Evolutionary conservation across 2,113 vertebrate genomes (phyloP).

Genomic region (Columba janthina): DNA sequence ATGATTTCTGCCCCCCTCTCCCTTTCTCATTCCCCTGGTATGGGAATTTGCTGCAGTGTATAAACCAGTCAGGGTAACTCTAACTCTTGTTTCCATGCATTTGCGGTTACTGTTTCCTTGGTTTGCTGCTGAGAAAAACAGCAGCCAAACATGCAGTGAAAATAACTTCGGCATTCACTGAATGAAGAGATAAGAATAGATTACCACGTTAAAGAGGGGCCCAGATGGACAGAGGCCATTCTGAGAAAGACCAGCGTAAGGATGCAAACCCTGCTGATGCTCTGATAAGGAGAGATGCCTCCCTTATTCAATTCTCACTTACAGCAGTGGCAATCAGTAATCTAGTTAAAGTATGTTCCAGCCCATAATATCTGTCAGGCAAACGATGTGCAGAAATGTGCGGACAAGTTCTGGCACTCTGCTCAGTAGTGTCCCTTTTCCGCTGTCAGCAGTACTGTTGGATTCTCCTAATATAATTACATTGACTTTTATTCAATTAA

Average conservation of each 20-base stretch:
- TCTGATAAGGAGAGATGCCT: conserved; percentile 73
- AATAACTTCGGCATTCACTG: conserved; percentile 32
- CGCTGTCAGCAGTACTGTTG: conserved; percentile 93
- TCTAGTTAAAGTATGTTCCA: conserved; percentile 80
- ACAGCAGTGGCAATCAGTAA: conserved; percentile 76
- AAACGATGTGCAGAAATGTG: conserved; percentile 83
- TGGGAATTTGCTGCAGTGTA: neutral
- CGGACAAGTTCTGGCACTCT: conserved; percentile 78
- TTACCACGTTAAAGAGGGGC: conserved; percentile 39
- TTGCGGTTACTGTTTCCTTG: conserved; percentile 5
- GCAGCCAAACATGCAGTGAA: conserved; percentile 17
- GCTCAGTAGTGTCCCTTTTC: conserved; percentile 85
- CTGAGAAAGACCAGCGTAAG: conserved; percentile 63
- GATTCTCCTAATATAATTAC: conserved; percentile 93
- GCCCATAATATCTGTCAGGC: conserved; percentile 81
- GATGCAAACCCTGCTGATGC: conserved; percentile 47
- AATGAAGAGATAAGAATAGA: conserved; percentile 61
- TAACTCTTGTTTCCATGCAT: conserved; percentile 6
- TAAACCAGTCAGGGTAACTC: neutral
- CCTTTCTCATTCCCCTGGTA: neutral
- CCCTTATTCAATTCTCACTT: conserved; percentile 77
- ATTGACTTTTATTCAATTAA: conserved; percentile 99
- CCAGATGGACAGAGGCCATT: conserved; percentile 51
- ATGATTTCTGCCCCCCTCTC: neutral
- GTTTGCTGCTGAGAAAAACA: conserved; percentile 45